Evolutionary conservation across 2,113 vertebrate genomes (phyloP), one percentile per base, ranked within the genome.

Genomic region (Euleptes europaea): DNA sequence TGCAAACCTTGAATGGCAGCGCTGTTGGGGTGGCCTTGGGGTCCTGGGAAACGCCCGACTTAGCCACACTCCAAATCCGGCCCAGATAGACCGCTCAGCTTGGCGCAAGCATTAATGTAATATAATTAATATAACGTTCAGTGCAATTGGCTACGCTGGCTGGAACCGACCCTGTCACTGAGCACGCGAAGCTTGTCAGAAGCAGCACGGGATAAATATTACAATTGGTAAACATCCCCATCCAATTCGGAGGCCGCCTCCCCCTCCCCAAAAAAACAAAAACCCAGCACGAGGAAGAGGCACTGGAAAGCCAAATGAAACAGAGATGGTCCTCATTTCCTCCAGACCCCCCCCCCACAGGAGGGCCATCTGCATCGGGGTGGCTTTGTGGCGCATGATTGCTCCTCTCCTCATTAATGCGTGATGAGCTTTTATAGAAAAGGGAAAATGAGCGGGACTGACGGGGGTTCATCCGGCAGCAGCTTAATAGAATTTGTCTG

Each of bases 391-490:
- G n/a, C 85, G 87, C 94, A 94, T 91, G 93, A 95, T 89, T 89
- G 93, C 94, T 95, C 96, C 94, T 94, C 94, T 95, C 96, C 91
- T 93, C 40, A 65, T 93, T 87, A 92, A 97, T 85, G 93, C 91
- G 84, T 93, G 94, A 97, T 92, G 91, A 94, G 96, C 96, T 94
- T 96, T 85, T 92, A 93, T 17, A 76, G 84, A 92, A 95, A 95
- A 17, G 63, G 94, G 94, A 93, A 96, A 96, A 97, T 91, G 93
- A 96, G 95, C 94, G 94, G 94, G 84, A 85, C 74, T 96, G 94
- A 97, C 95, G 44, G 89, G 93, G 90, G 95, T 92, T 94, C 93
- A 95, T 94, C 95, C 82, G 26, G 94, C 82, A 78, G 95, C 84
- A 89, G 84, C 93, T 93, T 90, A 86, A 95, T 88, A 90, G 89